A percentile compares a stretch with the other conserved stretches of the same genome.
These are phyloP conservation scores for Orbicella faveolata DNA, from an alignment of 64 coral and sea anemone genomes.

Conservation along the genomic window DNA sequence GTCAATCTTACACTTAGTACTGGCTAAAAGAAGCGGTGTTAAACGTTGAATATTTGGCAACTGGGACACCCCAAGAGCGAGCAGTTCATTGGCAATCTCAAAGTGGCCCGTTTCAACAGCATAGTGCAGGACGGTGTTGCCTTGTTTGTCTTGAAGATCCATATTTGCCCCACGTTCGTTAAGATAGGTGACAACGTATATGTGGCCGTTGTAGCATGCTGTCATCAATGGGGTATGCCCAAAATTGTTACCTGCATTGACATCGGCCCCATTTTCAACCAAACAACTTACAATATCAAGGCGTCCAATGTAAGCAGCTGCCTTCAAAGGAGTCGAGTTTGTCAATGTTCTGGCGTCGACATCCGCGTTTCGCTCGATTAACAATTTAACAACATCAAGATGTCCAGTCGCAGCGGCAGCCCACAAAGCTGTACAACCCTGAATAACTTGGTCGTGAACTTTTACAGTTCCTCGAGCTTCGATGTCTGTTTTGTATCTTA, in stretches of 20 bases:
- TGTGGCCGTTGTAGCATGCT: conserved; percentile 82
- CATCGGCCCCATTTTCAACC: conserved; percentile 70
- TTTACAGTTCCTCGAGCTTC: conserved; percentile 50
- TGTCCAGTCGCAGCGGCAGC: conserved; percentile 42
- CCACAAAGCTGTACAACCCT: conserved; percentile 48
- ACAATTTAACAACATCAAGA: conserved; percentile 45
- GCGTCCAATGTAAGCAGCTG: conserved; percentile 45
- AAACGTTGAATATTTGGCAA: conserved; percentile 65
- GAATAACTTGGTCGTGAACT: conserved; percentile 55
- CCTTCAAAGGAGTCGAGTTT: conserved; percentile 47
- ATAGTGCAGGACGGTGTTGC: conserved; percentile 80
- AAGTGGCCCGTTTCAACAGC: conserved; percentile 66
- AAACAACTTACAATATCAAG: conserved; percentile 72
- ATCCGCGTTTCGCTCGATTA: conserved; percentile 34
- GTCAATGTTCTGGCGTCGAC: conserved; percentile 45
- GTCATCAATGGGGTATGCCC: conserved; percentile 84
- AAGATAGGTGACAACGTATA: conserved; percentile 63
- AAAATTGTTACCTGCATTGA: conserved; percentile 81
- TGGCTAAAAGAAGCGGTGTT: conserved; percentile 68
- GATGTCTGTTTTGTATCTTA: conserved; percentile 48
- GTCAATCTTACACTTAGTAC: conserved; percentile 78
- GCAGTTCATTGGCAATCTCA: conserved; percentile 73
- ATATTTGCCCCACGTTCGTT: conserved; percentile 60
- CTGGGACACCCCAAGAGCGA: conserved; percentile 35
- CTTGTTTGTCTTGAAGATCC: conserved; percentile 73